Evolutionary conservation across 2,113 vertebrate species (phyloP).

Genomic region (Corydoras sp.): DNA sequence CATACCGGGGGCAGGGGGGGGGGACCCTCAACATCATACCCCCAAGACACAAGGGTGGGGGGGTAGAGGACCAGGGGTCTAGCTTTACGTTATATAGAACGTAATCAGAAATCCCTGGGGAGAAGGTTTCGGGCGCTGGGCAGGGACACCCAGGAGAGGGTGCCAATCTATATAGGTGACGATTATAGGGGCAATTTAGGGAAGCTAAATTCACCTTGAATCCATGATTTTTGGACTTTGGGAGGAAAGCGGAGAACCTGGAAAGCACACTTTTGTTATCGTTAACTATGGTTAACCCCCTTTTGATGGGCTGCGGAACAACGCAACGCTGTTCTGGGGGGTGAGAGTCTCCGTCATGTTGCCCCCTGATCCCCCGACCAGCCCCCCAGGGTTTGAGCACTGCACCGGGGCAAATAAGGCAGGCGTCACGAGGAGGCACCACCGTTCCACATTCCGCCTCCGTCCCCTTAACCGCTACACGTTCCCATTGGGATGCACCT

Average conservation of each 20-base stretch:
- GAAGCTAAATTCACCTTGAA: no score
- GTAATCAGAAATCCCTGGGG: background rate
- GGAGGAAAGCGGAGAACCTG: no score
- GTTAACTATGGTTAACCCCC: slow-evolving; percentile 72
- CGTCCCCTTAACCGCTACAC: slow-evolving; percentile 71
- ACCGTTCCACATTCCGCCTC: slow-evolving; percentile 30
- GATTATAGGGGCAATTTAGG: no score
- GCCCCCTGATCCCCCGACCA: slow-evolving; percentile 1
- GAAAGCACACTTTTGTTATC: no score
- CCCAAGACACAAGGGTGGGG: background rate
- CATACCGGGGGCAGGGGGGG: slow-evolving; percentile 41
- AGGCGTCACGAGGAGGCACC: no score
- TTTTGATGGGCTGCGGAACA: slow-evolving; percentile 46
- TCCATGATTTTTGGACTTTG: no score
- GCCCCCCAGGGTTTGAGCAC: slow-evolving; percentile 48
- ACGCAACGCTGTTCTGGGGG: no score
- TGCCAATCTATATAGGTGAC: no score
- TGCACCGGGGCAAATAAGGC: slow-evolving; percentile 48
- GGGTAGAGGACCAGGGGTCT: no score
- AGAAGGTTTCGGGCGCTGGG: no score
- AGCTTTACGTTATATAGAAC: slow-evolving; percentile 20
- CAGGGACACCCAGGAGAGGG: no score
- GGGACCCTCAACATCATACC: slow-evolving; percentile 53
- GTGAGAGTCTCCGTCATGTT: no score
- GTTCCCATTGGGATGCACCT: slow-evolving; percentile 55